Evolutionary conservation across 2,113 vertebrate species (phyloP).

Genomic region (Psephotus haematonotus): DNA sequence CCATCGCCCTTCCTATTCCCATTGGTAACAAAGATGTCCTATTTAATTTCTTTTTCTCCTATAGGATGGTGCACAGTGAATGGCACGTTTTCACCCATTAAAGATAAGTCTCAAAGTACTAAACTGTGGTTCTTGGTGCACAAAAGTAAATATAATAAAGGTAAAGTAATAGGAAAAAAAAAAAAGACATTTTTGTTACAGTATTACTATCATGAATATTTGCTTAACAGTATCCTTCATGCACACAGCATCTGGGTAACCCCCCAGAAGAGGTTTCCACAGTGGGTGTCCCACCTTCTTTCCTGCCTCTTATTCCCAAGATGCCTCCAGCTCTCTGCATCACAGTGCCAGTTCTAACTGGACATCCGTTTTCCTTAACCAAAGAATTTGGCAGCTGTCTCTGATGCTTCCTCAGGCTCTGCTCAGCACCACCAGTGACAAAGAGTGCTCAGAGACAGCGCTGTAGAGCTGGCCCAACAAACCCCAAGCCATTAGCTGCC

Average conservation of each 20-base stretch:
- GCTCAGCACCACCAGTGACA: background rate
- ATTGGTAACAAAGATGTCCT: background rate
- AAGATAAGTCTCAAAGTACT: background rate
- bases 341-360: background rate
- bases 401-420: background rate
- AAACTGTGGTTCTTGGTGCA: background rate
- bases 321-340: background rate
- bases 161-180: background rate
- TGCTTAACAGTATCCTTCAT: background rate
- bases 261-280: background rate
- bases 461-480: background rate
- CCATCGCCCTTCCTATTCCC: background rate
- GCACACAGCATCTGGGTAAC: rapidly evolving
- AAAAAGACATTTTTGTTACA: background rate
- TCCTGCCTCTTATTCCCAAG: background rate
- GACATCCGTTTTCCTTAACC: background rate
- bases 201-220: background rate
- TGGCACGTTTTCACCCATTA: background rate
- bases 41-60: background rate
- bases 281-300: background rate
- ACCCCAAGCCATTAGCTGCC: background rate
- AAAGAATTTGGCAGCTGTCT: background rate
- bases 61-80: background rate
- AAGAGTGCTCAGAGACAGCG: background rate
- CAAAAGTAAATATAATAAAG: background rate